Base-by-base conservation (phyloP, 2,113 vertebrate genomes). In the Labeo rohita region DNA sequence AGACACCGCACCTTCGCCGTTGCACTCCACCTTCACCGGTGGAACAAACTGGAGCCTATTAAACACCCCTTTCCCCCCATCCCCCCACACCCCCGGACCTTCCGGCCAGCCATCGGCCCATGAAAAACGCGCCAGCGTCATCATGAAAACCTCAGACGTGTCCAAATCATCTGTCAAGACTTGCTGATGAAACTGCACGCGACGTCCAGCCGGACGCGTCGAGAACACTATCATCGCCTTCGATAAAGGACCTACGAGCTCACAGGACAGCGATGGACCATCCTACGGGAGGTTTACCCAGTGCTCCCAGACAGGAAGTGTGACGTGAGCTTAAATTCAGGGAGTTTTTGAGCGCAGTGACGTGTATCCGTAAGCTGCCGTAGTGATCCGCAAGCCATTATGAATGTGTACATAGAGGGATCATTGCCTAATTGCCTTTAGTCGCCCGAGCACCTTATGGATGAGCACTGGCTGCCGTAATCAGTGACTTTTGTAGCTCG, bases 91-190 rank as follows among this genome's bases (percentile, higher is more conserved):
- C 1, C 86, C 2, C 18, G 86, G 0, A 16, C 56, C 86, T 2
- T 86, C 91, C 34, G 54, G 54, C 92, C 94, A 91, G 85, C 91
- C 93, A 87, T 91, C 96, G 6, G 92, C 94, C 89, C 95, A 95
- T 0, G 98, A 99, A 93, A 94, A 95, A 2, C 96, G 98, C 28
- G 98, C 97, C 84, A 99, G 97, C 0, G 98, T 99, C 93, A 99
- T 99, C 93, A 98, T 97, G 96, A 99, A 99, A 72, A 99, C 98
- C 0, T 98, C 98, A 4, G 98, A 99, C 47, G 94, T 97, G 91
- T 96, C 97, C 85, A 96, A 96, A 93, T 93, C 96, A 0, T 93
- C 96, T 18, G 95, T 97, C 89, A 97, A 97, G 92, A 97, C 95
- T 92, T 97, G 94, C 88, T 97, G 95, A 95, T 59, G 4, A 52